Evolutionary conservation across 2,797 vertebrate genomes (phyloP).

Genomic region (Dryobates pubescens): DNA sequence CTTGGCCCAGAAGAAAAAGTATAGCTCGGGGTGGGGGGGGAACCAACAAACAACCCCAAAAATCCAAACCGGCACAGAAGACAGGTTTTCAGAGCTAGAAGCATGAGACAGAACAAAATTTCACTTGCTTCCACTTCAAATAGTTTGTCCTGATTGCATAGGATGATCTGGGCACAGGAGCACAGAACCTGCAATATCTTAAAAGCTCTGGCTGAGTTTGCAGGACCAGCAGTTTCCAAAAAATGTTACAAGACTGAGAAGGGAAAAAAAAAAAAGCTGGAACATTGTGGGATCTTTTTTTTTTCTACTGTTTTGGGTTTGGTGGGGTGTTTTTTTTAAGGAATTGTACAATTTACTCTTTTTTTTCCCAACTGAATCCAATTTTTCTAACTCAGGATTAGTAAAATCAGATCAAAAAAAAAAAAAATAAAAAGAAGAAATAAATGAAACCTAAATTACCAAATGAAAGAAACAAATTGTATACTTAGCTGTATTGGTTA

Average conservation of each 20-base stretch:
- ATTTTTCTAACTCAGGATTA: constrained; percentile 2
- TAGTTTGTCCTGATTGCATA: background rate
- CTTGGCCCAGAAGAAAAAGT: background rate
- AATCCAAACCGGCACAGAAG: background rate
- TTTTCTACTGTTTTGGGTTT: background rate
- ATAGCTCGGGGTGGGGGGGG: background rate
- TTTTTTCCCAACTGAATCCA: background rate
- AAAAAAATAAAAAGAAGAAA: background rate
- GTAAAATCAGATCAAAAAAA: background rate
- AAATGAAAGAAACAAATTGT: constrained; percentile 3
- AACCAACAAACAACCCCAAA: background rate
- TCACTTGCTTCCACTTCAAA: background rate
- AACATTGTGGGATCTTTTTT: background rate
- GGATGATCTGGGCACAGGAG: background rate
- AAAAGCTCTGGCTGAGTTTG: background rate
- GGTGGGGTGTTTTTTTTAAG: too few relatives aligned
- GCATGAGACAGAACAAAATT: background rate
- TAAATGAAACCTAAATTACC: background rate
- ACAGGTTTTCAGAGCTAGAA: background rate
- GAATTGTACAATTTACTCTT: background rate
- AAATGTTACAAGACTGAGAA: background rate
- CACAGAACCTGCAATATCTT: background rate
- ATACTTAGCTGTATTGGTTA: background rate
- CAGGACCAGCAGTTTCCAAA: background rate
- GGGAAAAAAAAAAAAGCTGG: background rate